Evolutionary conservation across 2,113 vertebrate genomes (phyloP).

Genomic region (Heliornis fulica): DNA sequence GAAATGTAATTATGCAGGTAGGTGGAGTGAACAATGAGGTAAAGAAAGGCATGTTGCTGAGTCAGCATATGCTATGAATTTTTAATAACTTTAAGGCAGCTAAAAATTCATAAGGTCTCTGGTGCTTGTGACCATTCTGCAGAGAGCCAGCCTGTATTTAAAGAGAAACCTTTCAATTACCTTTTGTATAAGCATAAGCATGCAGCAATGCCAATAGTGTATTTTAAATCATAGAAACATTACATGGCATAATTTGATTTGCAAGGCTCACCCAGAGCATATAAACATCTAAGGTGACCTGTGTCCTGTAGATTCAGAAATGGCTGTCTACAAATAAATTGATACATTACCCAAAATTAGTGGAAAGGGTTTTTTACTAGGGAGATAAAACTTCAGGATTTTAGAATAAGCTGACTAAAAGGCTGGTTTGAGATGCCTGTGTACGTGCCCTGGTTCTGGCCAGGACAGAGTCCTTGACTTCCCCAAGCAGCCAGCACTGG

Average conservation of each 20-base stretch:
- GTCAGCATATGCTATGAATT: not conserved
- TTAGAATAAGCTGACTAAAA: not conserved
- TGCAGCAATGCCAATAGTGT: not conserved
- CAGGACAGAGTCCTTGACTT: too few relatives aligned
- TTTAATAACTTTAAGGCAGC: not conserved
- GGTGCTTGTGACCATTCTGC: not conserved
- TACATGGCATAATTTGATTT: not conserved
- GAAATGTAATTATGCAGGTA: not conserved
- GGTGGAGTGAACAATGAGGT: not conserved
- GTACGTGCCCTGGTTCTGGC: too few relatives aligned
- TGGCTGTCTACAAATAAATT: not conserved
- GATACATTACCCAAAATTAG: not conserved
- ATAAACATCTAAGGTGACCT: not conserved
- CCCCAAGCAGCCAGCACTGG: too few relatives aligned
- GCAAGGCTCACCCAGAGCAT: not conserved
- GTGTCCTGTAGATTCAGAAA: not conserved
- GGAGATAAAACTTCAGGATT: not conserved
- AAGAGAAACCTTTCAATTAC: not conserved
- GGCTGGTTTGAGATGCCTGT: not conserved
- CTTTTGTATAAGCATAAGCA: not conserved
- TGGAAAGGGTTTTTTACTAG: not conserved
- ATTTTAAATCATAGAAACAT: not conserved
- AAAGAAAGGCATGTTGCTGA: not conserved
- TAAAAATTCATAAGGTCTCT: not conserved
- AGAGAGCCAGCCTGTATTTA: not conserved